Conservation (phyloP, 2,113 vertebrate genomes). For the Petrocephalus zakoni region DNA sequence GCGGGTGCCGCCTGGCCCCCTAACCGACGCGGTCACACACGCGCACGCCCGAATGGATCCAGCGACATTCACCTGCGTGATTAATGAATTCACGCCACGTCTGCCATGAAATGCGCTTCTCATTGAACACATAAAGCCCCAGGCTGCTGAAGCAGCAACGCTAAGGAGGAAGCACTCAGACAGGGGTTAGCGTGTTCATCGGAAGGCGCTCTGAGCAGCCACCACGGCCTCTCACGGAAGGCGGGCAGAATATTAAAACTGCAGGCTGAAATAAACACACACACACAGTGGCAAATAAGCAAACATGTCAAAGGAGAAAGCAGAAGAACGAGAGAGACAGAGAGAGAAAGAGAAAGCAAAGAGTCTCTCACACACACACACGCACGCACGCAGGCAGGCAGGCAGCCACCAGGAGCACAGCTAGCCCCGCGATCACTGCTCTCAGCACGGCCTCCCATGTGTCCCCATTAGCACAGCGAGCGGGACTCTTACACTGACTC, state of each 20-base stretch:
- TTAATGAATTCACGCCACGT: not conserved
- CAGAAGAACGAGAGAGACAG: too few relatives aligned
- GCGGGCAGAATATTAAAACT: not conserved
- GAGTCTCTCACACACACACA: not conserved
- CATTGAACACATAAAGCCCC: not conserved
- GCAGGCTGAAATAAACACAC: not conserved
- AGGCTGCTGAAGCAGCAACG: not conserved
- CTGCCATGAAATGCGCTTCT: not conserved
- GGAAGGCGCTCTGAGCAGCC: too few relatives aligned
- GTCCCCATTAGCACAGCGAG: not conserved
- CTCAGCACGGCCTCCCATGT: not conserved
- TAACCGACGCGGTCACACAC: not conserved
- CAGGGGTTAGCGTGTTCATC: not conserved
- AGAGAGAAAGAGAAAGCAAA: not conserved
- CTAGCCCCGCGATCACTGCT: not conserved
- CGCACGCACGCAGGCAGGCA: slow-evolving; percentile 20
- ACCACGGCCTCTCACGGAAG: not conserved
- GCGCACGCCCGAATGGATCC: not conserved
- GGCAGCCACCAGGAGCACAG: not conserved
- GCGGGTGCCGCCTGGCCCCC: not conserved
- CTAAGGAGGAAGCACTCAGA: not conserved
- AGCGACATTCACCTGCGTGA: not conserved
- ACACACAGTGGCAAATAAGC: not conserved
- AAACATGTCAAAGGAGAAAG: not conserved
- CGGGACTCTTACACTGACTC: not conserved